Evolutionary conservation across 2,113 vertebrate species (phyloP).

Genomic region (Ceyx margarethae): DNA sequence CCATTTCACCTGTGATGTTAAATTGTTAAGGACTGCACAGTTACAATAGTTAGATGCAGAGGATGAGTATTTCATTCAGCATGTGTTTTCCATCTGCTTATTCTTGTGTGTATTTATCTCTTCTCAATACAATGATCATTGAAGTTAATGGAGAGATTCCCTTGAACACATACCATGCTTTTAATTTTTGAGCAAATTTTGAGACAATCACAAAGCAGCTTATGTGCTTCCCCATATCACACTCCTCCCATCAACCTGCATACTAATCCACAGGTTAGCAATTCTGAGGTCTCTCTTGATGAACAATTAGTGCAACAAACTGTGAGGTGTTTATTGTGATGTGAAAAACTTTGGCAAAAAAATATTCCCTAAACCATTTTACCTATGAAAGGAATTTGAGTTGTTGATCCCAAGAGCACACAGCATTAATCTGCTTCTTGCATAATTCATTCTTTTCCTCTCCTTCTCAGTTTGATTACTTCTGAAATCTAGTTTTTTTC

Average conservation of each 20-base stretch:
- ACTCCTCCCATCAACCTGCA: background rate
- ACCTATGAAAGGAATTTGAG: background rate
- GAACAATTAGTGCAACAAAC: background rate
- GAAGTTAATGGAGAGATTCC: background rate
- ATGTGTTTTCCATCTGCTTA: background rate
- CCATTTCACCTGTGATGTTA: fast-evolving
- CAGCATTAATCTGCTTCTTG: background rate
- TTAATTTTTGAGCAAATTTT: background rate
- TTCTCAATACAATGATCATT: background rate
- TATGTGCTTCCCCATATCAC: background rate
- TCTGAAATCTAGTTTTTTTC: background rate
- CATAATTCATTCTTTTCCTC: background rate
- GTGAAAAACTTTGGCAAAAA: slow-evolving; percentile 2
- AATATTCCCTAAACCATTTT: background rate
- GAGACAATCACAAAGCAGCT: background rate
- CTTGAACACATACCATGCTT: background rate
- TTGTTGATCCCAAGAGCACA: background rate
- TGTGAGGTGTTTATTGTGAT: background rate
- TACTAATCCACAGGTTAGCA: background rate
- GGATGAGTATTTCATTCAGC: background rate
- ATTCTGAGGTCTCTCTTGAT: background rate
- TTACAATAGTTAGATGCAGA: background rate
- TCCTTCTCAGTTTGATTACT: slow-evolving; percentile 13
- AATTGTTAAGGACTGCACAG: background rate
- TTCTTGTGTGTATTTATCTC: background rate